phyloP scores from a whole-genome alignment of 2,113 vertebrate species.

The Mustelus asterias region DNA sequence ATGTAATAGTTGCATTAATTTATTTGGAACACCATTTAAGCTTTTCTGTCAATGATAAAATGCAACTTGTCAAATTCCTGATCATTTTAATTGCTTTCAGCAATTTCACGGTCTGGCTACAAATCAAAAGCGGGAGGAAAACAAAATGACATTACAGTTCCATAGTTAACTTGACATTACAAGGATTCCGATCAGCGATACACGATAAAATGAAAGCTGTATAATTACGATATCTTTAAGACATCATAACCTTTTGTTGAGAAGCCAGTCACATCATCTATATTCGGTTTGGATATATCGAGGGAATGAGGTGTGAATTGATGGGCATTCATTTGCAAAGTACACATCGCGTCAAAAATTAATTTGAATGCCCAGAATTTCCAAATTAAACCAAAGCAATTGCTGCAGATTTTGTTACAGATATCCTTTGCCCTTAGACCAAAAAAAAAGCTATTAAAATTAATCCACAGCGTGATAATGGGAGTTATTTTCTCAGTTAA shows the following conservation, averaged over 20 bases:
- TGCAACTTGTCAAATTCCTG: not conserved
- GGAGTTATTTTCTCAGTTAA: constrained; percentile 28
- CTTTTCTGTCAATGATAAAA: constrained; percentile 17
- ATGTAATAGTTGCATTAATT: not conserved
- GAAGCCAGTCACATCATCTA: not conserved
- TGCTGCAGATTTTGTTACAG: not conserved
- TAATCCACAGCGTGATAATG: not conserved
- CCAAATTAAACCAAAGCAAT: not conserved
- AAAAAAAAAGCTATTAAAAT: constrained; percentile 5
- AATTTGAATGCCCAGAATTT: not conserved
- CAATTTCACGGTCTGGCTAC: constrained; percentile 8
- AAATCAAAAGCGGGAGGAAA: not conserved
- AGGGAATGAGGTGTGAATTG: not conserved
- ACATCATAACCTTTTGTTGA: not conserved
- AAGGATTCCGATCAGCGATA: no score
- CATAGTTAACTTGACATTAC: not conserved
- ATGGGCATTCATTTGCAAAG: constrained; percentile 3
- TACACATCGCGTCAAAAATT: not conserved
- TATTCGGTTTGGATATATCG: not conserved
- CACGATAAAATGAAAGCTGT: not conserved
- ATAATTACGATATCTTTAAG: not conserved
- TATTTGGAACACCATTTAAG: constrained; percentile 18
- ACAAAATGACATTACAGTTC: not conserved
- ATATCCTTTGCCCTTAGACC: not conserved
- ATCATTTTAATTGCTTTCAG: constrained; percentile 31